Evolutionary conservation across 2,888 invertebrate species (phyloP), one percentile per base, ranked within the genome.

Genomic region (Apodemia mormo): DNA sequence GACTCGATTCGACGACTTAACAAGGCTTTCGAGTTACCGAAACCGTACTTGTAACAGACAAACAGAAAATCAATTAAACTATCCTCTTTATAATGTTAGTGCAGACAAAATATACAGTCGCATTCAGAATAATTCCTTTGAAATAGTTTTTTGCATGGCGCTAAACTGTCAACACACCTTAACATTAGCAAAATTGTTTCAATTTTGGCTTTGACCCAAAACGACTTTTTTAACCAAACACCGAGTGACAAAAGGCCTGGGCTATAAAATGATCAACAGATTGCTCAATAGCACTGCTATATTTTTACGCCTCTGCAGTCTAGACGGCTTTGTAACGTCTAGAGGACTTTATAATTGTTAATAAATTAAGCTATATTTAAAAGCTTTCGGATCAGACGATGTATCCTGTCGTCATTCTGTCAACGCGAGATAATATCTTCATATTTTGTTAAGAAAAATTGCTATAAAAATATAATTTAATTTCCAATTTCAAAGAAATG

Each of bases 251-350:
- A 33, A 33, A 12, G 61, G 14, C 10, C 61, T 30, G 61, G 33
- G 61, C 9, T 61, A 61, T 61, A 61, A 61, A 61, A 61, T 61
- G 12, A 33, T 61, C 61, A 61, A 61, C 61, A 33, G 3, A 61
- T 61, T 33, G 61, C 58, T 58, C 30, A 9, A 49, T 61, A 58
- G 33, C 66, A 37, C 30, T 22, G 64, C 66, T 29, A 68, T 68
- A 65, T 52, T 68, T 68, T 66, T 66, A 66, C 71, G 71, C 71
- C 71, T 71, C 68, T 43, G 66, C 71, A 45, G 71, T 71, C 71
- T 71, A 68, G 69, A 70, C 69, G 56, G 49, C 33, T 56, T 58
- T 66, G 66, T 68, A 66, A 30, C 71, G 61, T 68, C 71, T 68
- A 71, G 69, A 71, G 69, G 69, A 69, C 71, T 71, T 65, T 54